Conservation (phyloP, 1,140 invertebrate genomes). For the Danaus plexippus region DNA sequence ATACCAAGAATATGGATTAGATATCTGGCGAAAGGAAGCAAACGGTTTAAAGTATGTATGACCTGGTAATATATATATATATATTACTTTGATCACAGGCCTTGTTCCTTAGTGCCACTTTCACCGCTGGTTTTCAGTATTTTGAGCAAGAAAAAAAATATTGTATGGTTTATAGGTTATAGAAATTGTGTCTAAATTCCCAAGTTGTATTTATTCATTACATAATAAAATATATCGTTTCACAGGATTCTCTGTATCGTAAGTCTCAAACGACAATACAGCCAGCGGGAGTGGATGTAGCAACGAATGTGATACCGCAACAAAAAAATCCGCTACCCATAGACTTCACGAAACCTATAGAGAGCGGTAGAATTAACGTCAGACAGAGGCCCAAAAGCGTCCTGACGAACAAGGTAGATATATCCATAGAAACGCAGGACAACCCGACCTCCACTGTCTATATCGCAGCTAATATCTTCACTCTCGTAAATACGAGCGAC, state of each 20-base stretch:
- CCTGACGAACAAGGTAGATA: constrained; percentile 20
- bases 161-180: no score
- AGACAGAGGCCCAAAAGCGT: constrained; percentile 10
- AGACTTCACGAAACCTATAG: constrained; percentile 28
- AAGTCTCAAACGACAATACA: constrained; percentile 6
- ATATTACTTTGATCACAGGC: no score
- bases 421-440: constrained; percentile 17
- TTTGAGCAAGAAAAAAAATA: no score
- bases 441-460: constrained; percentile 4
- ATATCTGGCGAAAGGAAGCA: constrained; percentile 44
- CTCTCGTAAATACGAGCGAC: constrained; percentile 24
- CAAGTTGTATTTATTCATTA: no score
- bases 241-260: constrained; percentile 21
- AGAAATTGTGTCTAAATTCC: no score
- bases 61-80: background rate
- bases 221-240: no score
- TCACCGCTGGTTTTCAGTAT: no score
- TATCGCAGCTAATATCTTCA: constrained; percentile 19
- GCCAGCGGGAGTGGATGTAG: constrained; percentile 31
- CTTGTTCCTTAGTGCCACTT: no score
- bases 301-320: constrained; percentile 9
- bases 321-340: constrained; percentile 36
- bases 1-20: constrained; percentile 44
- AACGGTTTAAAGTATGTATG: constrained; percentile 38
- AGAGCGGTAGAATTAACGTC: constrained; percentile 13